Conservation (phyloP, 2,797 vertebrate genomes). For the Ficedula albicollis region DNA sequence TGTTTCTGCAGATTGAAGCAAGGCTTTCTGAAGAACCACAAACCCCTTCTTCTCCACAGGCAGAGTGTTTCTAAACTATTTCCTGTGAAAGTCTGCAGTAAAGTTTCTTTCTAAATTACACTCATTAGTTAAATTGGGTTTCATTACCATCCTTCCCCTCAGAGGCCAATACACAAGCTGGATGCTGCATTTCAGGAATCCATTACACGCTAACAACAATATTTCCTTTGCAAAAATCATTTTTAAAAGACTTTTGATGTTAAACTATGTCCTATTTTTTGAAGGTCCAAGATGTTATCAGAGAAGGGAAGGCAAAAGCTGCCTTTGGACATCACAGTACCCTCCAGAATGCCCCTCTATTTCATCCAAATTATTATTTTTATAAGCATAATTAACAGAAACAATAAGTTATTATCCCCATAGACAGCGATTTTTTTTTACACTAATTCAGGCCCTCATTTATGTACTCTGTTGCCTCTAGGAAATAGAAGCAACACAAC, state of each 20-base stretch:
- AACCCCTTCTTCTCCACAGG: neutral
- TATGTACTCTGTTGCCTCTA: neutral
- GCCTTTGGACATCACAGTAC: neutral
- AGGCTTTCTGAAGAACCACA: slow-evolving; percentile 1
- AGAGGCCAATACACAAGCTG: neutral
- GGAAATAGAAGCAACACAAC: neutral
- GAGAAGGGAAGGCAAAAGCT: neutral
- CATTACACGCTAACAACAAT: neutral
- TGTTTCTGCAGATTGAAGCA: neutral
- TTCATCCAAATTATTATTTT: neutral
- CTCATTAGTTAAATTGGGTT: slow-evolving; percentile 19
- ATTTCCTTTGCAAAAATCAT: neutral
- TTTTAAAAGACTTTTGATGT: neutral
- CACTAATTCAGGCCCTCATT: neutral
- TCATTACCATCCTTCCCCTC: neutral
- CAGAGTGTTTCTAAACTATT: neutral
- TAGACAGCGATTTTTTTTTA: neutral
- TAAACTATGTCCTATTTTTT: neutral
- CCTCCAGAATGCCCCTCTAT: neutral
- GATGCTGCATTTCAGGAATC: slow-evolving; percentile 5
- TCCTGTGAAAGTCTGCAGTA: neutral
- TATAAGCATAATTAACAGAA: neutral
- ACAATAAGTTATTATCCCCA: neutral
- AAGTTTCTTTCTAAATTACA: neutral
- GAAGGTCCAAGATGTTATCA: neutral